Evolutionary conservation across 2,113 vertebrate species (phyloP).

Genomic region (Bolborhynchus lineola): DNA sequence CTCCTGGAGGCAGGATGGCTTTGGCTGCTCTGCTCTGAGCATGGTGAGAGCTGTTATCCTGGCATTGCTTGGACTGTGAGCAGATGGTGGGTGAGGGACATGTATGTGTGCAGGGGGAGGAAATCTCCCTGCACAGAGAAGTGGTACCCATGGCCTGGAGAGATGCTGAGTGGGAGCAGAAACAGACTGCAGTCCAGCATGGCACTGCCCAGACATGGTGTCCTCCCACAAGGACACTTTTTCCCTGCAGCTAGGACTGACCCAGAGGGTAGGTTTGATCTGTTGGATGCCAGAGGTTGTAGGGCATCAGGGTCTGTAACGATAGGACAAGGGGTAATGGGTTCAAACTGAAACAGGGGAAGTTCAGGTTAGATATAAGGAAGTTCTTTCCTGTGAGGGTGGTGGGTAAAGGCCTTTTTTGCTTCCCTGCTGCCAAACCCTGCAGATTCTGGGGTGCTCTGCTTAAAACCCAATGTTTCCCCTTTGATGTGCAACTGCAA

Average conservation of each 20-base stretch:
- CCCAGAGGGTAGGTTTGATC: not conserved
- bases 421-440: not conserved
- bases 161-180: not conserved
- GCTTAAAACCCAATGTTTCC: not conserved
- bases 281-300: not conserved
- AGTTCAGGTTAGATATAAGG: not conserved
- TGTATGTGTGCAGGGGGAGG: not conserved
- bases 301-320: not conserved
- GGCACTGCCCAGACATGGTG: not conserved
- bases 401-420: not conserved
- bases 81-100: not conserved
- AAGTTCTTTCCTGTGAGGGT: not conserved
- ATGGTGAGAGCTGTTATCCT: not conserved
- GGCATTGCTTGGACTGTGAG: rapidly evolving
- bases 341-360: not conserved
- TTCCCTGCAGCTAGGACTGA: rapidly evolving
- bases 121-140: not conserved
- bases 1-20: not conserved
- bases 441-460: not conserved
- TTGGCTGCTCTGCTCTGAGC: not conserved
- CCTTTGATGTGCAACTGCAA: not conserved
- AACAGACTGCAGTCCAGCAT: not conserved
- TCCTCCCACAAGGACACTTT: not conserved
- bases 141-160: not conserved
- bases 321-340: not conserved